These are phyloP conservation scores for Thomomys bottae DNA, from an alignment of 2,113 vertebrate species.

Conservation along the genomic window DNA sequence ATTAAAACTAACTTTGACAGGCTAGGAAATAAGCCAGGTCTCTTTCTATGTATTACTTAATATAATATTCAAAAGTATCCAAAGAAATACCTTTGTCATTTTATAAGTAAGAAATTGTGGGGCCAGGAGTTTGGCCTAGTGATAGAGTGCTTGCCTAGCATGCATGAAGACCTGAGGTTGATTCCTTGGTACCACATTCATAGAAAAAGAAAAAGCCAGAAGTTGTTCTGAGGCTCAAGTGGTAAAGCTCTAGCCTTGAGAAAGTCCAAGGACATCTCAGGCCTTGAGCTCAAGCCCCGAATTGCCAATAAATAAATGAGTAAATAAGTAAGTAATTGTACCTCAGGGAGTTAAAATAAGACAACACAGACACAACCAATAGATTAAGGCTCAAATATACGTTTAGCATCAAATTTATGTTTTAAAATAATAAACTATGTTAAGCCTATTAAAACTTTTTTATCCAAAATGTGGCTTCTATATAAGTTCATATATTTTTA, in stretches of 20 bases:
- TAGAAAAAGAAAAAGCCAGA: too few relatives aligned
- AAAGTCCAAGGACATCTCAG: too few relatives aligned
- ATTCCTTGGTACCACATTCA: too few relatives aligned
- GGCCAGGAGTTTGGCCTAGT: too few relatives aligned
- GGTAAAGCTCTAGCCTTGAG: too few relatives aligned
- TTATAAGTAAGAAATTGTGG: background rate
- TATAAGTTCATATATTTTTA: background rate
- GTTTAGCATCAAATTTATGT: background rate
- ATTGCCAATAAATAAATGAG: too few relatives aligned
- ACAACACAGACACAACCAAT: background rate
- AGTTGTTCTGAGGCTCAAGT: too few relatives aligned
- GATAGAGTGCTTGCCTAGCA: too few relatives aligned
- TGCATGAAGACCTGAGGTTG: too few relatives aligned
- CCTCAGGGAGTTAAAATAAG: background rate
- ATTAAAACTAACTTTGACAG: background rate
- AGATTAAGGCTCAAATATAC: background rate
- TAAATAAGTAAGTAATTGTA: background rate
- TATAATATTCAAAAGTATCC: background rate
- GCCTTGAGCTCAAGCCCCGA: too few relatives aligned
- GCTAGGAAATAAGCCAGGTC: background rate
- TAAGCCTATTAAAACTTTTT: background rate
- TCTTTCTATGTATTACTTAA: slow-evolving; percentile 4
- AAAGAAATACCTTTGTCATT: background rate
- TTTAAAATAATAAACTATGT: background rate
- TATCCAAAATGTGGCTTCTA: background rate